Evolutionary conservation across 2,113 vertebrate genomes (phyloP).

Genomic region (Sceloporus tristichus): DNA sequence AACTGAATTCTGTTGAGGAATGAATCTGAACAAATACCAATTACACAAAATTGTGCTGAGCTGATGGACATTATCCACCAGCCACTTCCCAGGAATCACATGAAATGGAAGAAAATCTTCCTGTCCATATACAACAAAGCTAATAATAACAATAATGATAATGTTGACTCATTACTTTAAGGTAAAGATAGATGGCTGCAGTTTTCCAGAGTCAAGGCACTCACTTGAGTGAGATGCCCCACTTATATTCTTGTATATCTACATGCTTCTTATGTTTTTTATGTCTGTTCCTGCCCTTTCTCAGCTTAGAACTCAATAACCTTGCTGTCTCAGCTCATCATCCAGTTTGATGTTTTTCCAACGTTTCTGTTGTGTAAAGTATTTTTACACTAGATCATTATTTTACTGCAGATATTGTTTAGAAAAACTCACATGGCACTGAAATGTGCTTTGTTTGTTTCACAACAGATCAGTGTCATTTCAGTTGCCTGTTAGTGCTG

Average conservation of each 20-base stretch:
- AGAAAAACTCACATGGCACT: not conserved
- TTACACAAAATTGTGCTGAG: not conserved
- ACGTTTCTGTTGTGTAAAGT: not conserved
- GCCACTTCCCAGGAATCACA: not conserved
- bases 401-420: constrained; percentile 26
- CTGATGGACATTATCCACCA: not conserved
- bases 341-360: not conserved
- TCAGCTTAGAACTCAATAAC: not conserved
- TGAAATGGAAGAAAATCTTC: not conserved
- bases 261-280: not conserved
- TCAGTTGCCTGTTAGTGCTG: constrained; percentile 33
- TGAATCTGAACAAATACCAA: not conserved
- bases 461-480: constrained; percentile 52
- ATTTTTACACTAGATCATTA: constrained; percentile 37
- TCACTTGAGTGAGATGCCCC: not conserved
- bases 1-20: not conserved
- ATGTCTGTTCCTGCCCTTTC: not conserved
- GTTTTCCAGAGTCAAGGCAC: not conserved
- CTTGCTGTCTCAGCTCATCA: not conserved
- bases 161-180: not conserved
- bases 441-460: constrained; percentile 50
- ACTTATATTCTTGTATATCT: not conserved
- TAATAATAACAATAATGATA: not conserved
- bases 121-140: not conserved
- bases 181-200: not conserved